Conservation (phyloP, 2,797 vertebrate genomes). For the Gymnocypris eckloni region DNA sequence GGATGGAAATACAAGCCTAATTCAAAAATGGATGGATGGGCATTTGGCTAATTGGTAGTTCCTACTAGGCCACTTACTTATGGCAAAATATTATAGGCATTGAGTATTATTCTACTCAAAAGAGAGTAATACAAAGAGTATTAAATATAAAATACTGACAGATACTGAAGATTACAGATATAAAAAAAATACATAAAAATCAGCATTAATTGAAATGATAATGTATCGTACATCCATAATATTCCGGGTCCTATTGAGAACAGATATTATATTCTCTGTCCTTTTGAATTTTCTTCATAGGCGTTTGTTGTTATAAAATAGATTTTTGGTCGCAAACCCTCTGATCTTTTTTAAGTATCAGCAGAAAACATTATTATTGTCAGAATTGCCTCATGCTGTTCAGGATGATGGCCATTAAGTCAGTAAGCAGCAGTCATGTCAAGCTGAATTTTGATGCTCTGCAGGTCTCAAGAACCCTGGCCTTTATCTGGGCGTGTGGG, state of each 20-base stretch:
- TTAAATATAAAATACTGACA: not conserved
- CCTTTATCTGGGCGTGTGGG: constrained; percentile 1
- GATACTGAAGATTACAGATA: not conserved
- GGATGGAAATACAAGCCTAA: not conserved
- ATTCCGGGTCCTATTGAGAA: not conserved
- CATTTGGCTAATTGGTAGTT: not conserved
- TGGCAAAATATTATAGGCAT: not conserved
- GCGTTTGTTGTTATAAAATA: not conserved
- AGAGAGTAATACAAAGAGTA: too few relatives aligned
- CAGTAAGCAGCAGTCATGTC: constrained; percentile 39
- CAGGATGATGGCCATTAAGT: constrained; percentile 28
- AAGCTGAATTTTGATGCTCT: constrained; percentile 35
- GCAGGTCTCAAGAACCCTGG: constrained; percentile 60
- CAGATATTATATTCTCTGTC: not conserved
- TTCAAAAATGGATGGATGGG: not conserved
- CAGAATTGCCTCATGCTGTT: constrained; percentile 15
- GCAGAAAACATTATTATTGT: constrained; percentile 2
- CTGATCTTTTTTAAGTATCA: constrained; percentile 17
- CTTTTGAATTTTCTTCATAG: not conserved
- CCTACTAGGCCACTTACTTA: not conserved
- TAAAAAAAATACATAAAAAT: not conserved
- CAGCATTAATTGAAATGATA: not conserved
- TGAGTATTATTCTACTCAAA: not conserved
- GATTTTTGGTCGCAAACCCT: not conserved
- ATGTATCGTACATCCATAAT: not conserved